A percentile compares a stretch with the other conserved stretches of the same genome.
These are phyloP conservation scores for Pocillopora verrucosa DNA, from an alignment of 64 coral and sea anemone species.

Conservation along the genomic window DNA sequence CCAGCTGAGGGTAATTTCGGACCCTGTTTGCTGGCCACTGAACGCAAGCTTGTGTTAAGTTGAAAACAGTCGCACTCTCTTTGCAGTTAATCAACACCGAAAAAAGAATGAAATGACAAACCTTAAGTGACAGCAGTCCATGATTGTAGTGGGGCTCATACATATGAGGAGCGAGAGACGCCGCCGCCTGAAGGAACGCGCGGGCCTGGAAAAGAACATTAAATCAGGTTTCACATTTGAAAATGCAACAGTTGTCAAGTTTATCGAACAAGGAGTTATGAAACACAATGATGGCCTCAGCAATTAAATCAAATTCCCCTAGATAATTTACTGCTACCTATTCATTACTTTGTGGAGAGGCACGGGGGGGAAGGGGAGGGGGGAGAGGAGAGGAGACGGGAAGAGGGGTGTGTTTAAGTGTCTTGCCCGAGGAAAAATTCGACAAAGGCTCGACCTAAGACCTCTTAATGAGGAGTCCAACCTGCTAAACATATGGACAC, in stretches of 20 bases:
- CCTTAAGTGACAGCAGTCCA: constrained; percentile 82
- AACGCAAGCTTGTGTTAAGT: neutral
- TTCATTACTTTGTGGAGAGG: too few relatives aligned
- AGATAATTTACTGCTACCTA: too few relatives aligned
- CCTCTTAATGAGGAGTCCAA: too few relatives aligned
- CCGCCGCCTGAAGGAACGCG: constrained; percentile 82
- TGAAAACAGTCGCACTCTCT: neutral
- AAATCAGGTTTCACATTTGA: neutral
- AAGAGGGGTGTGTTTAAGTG: too few relatives aligned
- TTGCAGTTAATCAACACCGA: neutral
- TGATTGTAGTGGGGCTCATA: constrained; percentile 97
- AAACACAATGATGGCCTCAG: too few relatives aligned
- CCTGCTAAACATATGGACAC: neutral
- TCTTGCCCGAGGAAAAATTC: too few relatives aligned
- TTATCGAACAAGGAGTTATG: neutral
- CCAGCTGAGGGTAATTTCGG: too few relatives aligned
- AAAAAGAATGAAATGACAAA: neutral
- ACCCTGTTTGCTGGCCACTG: neutral
- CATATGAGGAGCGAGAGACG: constrained; percentile 76
- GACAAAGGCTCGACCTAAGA: too few relatives aligned
- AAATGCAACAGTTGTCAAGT: neutral
- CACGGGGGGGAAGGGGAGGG: too few relatives aligned
- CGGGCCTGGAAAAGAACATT: constrained; percentile 59
- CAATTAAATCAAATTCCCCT: too few relatives aligned
- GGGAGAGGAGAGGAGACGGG: too few relatives aligned